Conservation (phyloP, 2,888 invertebrate genomes). For the Erebia palarica region DNA sequence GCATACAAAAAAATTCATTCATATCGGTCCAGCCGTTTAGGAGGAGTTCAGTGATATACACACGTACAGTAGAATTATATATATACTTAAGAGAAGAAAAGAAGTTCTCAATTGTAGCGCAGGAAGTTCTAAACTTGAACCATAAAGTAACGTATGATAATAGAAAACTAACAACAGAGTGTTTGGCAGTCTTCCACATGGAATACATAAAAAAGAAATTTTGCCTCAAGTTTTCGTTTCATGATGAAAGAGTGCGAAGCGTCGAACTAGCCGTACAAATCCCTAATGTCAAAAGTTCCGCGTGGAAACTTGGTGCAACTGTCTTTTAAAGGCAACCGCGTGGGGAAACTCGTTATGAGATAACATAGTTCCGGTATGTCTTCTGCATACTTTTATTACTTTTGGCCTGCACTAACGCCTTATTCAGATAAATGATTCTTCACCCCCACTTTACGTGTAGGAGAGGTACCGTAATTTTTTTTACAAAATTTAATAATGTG, state of each 20-base stretch:
- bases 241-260: constrained; percentile 26
- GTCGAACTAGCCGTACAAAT: constrained; percentile 24
- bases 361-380: constrained; percentile 28
- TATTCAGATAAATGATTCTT: too few species aligned
- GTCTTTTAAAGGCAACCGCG: constrained; percentile 26
- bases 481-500: too few species aligned
- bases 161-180: constrained; percentile 18
- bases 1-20: too few species aligned
- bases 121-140: neutral
- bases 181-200: constrained; percentile 11
- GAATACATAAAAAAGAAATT: constrained; percentile 20
- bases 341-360: constrained; percentile 32
- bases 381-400: constrained; percentile 24
- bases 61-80: too few species aligned
- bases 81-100: too few species aligned
- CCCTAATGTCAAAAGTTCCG: constrained; percentile 25
- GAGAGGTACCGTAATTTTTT: too few species aligned
- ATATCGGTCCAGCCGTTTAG: too few species aligned
- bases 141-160: constrained; percentile 4
- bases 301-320: constrained; percentile 21
- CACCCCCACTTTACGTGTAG: too few species aligned
- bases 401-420: neutral
- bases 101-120: neutral
- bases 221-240: constrained; percentile 18
- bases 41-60: too few species aligned